Evolutionary conservation across 2,113 vertebrate species (phyloP).

Genomic region (cat (Felis catus)): DNA sequence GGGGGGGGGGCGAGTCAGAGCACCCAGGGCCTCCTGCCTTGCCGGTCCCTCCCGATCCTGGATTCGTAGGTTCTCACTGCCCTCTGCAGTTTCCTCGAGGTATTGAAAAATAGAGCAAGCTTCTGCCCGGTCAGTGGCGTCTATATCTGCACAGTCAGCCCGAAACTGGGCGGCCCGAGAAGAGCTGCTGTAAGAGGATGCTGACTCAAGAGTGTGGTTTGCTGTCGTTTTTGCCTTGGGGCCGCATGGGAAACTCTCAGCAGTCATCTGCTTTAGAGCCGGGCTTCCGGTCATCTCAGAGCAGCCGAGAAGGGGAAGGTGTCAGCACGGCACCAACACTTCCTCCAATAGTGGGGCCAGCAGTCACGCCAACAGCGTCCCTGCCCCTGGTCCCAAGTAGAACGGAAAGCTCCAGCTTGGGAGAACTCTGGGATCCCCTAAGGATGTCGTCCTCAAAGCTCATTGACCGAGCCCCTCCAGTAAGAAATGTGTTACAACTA

Average conservation of each 20-base stretch:
- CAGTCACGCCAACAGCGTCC: background rate
- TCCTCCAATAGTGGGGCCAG: accelerated
- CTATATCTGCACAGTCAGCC: background rate
- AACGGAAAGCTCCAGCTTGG: background rate
- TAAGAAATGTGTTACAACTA: background rate
- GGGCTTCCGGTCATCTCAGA: background rate
- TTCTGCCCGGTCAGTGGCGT: background rate
- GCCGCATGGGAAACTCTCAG: background rate
- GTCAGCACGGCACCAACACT: background rate
- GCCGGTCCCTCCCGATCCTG: background rate
- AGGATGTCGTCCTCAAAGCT: background rate
- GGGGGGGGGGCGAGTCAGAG: accelerated
- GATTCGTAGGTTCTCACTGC: background rate
- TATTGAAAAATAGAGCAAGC: background rate
- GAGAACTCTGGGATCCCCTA: background rate
- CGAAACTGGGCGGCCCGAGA: accelerated
- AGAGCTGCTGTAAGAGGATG: background rate
- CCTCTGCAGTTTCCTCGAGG: background rate
- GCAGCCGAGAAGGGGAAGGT: background rate
- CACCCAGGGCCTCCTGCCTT: too few relatives aligned
- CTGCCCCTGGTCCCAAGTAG: accelerated
- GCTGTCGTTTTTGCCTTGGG: background rate
- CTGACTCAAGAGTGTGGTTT: background rate
- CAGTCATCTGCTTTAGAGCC: background rate
- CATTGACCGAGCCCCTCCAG: background rate